These are phyloP conservation scores for Neofelis nebulosa DNA, from an alignment of 2,113 vertebrate species.

Conservation along the genomic window DNA sequence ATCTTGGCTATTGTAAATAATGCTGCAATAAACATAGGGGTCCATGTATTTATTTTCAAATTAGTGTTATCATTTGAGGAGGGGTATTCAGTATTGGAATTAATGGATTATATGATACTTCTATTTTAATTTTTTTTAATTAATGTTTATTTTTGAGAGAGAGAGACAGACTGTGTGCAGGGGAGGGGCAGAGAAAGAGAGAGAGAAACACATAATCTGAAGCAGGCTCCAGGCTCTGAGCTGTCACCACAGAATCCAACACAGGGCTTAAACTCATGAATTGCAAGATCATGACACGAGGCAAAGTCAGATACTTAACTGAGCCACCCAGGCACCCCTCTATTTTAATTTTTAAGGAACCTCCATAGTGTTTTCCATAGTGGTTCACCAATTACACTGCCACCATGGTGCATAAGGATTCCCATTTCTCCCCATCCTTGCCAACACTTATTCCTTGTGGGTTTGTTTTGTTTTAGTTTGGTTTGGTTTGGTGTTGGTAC, in stretches of 20 bases:
- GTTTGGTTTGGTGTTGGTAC: neutral
- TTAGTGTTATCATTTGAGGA: neutral
- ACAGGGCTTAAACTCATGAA: no score
- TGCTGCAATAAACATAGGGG: neutral
- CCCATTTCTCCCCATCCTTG: neutral
- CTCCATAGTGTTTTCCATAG: neutral
- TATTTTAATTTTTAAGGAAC: neutral
- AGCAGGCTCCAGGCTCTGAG: no score
- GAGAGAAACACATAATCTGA: no score
- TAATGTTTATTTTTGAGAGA: no score
- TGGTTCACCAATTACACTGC: neutral
- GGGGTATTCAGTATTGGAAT: neutral
- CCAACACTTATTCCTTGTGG: neutral
- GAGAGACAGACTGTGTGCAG: no score
- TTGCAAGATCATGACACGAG: no score
- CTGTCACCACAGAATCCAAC: no score
- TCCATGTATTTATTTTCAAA: neutral
- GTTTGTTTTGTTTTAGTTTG: neutral
- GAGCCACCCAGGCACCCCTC: no score
- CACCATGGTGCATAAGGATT: neutral
- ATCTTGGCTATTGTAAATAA: neutral
- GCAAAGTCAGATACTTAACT: no score
- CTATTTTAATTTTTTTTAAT: neutral
- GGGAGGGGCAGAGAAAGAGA: no score
- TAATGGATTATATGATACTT: neutral